Evolutionary conservation across 30 jellyfish, hydroid and myxozoan species (phyloP).

Genomic region (Catostylus mosaicus): DNA sequence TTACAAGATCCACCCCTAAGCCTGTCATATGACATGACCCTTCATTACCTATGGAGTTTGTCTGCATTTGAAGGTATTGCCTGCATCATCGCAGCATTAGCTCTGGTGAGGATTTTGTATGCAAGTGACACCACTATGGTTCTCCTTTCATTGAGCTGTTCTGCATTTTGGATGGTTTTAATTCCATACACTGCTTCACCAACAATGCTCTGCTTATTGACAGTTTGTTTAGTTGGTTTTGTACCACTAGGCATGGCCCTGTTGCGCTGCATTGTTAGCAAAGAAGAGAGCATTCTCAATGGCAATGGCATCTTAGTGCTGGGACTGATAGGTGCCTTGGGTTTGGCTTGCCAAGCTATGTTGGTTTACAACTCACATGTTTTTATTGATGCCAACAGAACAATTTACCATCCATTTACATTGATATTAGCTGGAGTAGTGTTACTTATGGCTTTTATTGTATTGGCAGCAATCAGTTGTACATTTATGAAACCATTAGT

Average conservation of each 20-base stretch:
- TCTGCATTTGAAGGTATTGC: slow-evolving; percentile 37
- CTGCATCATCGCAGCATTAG: slow-evolving; percentile 6
- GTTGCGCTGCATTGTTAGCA: slow-evolving; percentile 40
- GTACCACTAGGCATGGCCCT: slow-evolving; percentile 45
- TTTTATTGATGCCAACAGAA: slow-evolving; percentile 20
- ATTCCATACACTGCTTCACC: slow-evolving; percentile 23
- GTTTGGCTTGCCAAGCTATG: slow-evolving; percentile 19
- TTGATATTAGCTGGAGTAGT: slow-evolving; percentile 21
- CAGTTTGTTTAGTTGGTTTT: slow-evolving; percentile 40
- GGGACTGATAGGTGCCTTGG: slow-evolving; percentile 19
- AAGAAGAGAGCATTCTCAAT: slow-evolving; percentile 10
- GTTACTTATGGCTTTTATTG: slow-evolving; percentile 50
- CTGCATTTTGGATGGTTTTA: slow-evolving; percentile 62
- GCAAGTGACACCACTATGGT: slow-evolving; percentile 53
- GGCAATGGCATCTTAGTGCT: slow-evolving; percentile 24
- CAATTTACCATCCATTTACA: slow-evolving; percentile 32
- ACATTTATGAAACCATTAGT: slow-evolving; percentile 40
- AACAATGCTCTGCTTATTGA: slow-evolving; percentile 21
- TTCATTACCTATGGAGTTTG: slow-evolving; percentile 16
- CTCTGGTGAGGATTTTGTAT: slow-evolving; percentile 13
- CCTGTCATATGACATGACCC: not conserved
- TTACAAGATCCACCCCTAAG: slow-evolving; percentile 28
- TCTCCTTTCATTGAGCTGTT: slow-evolving; percentile 42
- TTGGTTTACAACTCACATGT: slow-evolving; percentile 22
- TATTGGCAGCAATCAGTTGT: slow-evolving; percentile 58